A percentile compares a stretch with the other conserved stretches of the same genome.
Evolutionary conservation across 2,113 vertebrate genomes (phyloP).

Genomic region (Alethe diademata): DNA sequence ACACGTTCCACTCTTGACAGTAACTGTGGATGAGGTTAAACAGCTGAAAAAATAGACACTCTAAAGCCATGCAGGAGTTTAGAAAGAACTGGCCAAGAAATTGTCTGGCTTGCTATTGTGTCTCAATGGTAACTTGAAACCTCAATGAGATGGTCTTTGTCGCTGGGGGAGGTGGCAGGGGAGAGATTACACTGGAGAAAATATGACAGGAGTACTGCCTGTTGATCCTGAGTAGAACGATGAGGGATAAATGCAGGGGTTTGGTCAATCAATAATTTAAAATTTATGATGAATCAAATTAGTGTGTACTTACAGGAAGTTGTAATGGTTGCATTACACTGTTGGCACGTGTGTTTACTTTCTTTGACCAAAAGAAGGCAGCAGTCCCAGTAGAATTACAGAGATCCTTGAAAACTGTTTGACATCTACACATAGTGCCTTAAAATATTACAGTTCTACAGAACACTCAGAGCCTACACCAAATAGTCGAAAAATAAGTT

Average conservation of each 20-base stretch:
- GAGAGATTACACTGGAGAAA: neutral
- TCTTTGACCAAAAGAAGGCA: neutral
- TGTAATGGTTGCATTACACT: neutral
- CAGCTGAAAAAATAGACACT: conserved; percentile 31
- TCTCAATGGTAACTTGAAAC: neutral
- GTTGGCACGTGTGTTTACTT: neutral
- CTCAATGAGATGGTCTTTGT: neutral
- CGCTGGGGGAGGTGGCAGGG: fast-evolving
- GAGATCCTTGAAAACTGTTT: neutral
- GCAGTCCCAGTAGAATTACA: neutral
- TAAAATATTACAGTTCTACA: neutral
- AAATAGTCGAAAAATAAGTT: neutral
- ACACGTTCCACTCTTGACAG: neutral
- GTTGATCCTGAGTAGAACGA: neutral
- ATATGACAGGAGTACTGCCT: neutral
- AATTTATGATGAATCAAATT: neutral
- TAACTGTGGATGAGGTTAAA: conserved; percentile 10
- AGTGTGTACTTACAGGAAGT: neutral
- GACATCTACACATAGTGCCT: neutral
- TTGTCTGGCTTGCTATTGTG: neutral
- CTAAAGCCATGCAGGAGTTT: conserved; percentile 7
- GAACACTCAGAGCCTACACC: neutral
- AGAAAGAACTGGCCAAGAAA: neutral
- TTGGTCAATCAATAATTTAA: neutral
- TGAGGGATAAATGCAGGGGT: neutral